Percentiles rank a stretch among this genome's conserved stretches.
phyloP scores from a whole-genome alignment of 2,888 invertebrate species.

The Agonum fuliginosum region DNA sequence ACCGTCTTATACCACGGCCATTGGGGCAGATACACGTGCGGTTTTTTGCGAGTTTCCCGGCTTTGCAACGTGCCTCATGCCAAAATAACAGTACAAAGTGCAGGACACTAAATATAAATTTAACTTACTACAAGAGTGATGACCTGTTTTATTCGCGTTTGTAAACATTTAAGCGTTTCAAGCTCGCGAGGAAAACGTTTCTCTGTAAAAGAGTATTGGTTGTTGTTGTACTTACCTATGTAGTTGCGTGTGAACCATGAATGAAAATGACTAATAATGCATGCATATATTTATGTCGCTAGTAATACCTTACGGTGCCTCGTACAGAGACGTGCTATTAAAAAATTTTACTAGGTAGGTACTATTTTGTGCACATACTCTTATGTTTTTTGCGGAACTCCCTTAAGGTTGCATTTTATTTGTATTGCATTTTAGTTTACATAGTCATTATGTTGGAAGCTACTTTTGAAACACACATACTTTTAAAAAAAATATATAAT shows the following conservation, averaged over 20 bases:
- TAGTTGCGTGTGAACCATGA: neutral
- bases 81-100: constrained; percentile 46
- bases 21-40: constrained; percentile 1
- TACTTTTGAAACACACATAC: no score
- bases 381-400: no score
- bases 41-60: neutral
- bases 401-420: no score
- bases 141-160: constrained; percentile 28
- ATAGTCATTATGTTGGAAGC: no score
- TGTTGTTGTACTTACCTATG: no score
- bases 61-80: constrained; percentile 8
- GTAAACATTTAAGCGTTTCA: constrained; percentile 30
- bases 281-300: constrained; percentile 20
- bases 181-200: neutral
- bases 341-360: neutral
- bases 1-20: constrained; percentile 4
- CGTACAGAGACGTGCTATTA: neutral
- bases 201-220: neutral
- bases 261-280: constrained; percentile 40
- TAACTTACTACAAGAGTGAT: constrained; percentile 37
- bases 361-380: no score
- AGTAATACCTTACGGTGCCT: constrained; percentile 21
- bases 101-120: constrained; percentile 50
- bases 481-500: no score
- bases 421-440: no score